Conservation (phyloP, 2,888 invertebrate species). For the Trissolcus brochymenae region DNA sequence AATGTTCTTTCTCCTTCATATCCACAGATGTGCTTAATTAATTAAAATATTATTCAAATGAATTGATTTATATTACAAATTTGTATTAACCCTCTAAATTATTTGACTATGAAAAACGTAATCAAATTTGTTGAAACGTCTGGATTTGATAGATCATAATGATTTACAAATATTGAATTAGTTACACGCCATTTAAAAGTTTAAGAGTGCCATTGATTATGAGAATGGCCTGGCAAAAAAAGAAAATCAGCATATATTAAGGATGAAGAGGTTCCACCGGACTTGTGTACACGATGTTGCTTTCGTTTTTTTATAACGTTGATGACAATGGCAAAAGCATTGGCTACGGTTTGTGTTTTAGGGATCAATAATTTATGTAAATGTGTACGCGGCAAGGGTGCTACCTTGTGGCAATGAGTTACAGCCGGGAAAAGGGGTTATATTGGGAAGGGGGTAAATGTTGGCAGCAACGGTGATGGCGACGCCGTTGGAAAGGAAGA, state of each 20-base stretch:
- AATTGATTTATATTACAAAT: background rate
- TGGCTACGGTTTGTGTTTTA: conserved; percentile 73
- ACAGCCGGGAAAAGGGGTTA: conserved; percentile 68
- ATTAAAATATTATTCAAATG: background rate
- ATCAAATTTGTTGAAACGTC: too few relatives aligned
- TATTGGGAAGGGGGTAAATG: conserved; percentile 61
- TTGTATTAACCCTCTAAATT: too few relatives aligned
- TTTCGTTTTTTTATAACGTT: conserved; percentile 61
- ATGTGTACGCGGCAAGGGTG: conserved; percentile 76
- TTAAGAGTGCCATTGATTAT: conserved; percentile 11
- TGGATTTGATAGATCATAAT: background rate
- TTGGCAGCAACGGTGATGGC: conserved; percentile 61
- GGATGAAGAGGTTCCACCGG: conserved; percentile 39
- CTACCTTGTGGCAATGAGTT: conserved; percentile 76
- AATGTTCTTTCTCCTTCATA: conserved; percentile 7
- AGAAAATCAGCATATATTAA: conserved; percentile 35
- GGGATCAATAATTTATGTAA: conserved; percentile 77
- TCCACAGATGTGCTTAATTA: too few relatives aligned
- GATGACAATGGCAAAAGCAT: conserved; percentile 70
- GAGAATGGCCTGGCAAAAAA: conserved; percentile 21
- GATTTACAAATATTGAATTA: conserved; percentile 18
- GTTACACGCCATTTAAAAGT: conserved; percentile 13
- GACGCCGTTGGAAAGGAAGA: conserved; percentile 67
- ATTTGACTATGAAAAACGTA: too few relatives aligned
- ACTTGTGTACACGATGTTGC: conserved; percentile 38